Evolutionary conservation across 1,140 invertebrate species (phyloP), one percentile per base, ranked within the genome.

Genomic region (Drosophila truncata): DNA sequence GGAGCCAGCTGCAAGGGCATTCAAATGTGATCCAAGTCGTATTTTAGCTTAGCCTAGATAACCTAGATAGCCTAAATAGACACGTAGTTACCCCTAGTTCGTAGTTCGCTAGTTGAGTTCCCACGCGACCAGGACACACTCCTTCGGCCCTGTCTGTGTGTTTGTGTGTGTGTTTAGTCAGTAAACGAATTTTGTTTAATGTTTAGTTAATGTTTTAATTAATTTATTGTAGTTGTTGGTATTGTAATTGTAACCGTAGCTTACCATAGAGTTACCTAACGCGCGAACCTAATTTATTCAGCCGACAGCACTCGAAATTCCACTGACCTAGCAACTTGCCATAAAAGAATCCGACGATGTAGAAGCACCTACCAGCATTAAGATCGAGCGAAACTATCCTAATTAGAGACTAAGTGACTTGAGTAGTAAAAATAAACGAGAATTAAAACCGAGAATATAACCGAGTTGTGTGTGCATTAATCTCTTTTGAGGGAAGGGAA

Each of bases 1-100:
- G 49, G 61, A 70, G 66, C 55, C 81, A 69, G 80, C 80, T 76
- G 69, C 84, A 71, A 47, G 67, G 78, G 84, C 85, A 88, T 78
- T 80, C 85, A 91, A 86, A 91, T 91, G 90, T 91, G 90, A 91
- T 91, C 82, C 90, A 91, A 91, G 90, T 91, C 90, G 85, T 91
- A 91, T 91, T 91, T 70, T 91, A 87, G 77, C 74, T 62, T 87
- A 81, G 74, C 44, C 25, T 87, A 87, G 78, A 82, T 87, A 70
- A 65, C 62, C 47, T 70, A 70, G 66, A 54, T 54, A 70, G 47
- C 66, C 66, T 70, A 70, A 50, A 52, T 79, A 79, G 49, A 73
- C 65, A 79, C 62, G 64, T 85, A 66, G 50, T 54, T 54, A 23
- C 50, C 55, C 61, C 52, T 76, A 76, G 71, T 27, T 44, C 20